Conservation (phyloP, 2,888 invertebrate genomes). For the Cryptosula pallasiana region DNA sequence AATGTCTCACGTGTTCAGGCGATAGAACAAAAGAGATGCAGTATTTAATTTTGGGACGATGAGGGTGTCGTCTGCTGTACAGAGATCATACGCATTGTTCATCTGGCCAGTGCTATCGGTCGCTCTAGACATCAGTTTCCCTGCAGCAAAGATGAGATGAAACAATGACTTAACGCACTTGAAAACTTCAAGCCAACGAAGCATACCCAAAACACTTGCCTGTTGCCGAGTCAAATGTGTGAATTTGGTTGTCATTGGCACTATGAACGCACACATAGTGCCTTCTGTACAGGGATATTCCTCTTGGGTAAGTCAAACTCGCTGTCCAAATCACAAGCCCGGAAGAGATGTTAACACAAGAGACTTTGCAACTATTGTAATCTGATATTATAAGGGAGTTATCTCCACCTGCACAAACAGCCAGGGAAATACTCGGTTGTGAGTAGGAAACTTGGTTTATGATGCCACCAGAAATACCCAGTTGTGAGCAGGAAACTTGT, state of each 20-base stretch:
- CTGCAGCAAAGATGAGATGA: no score
- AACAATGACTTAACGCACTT: no score
- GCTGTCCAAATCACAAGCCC: conserved; percentile 1
- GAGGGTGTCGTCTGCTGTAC: not conserved
- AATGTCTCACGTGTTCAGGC: not conserved
- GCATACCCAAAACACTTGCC: no score
- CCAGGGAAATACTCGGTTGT: not conserved
- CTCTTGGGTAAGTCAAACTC: not conserved
- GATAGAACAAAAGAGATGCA: not conserved
- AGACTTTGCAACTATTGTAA: not conserved
- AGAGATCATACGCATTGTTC: no score
- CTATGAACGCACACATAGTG: not conserved
- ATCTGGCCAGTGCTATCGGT: no score
- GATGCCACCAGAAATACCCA: not conserved
- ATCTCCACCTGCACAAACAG: not conserved
- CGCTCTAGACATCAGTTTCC: no score
- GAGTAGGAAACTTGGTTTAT: not conserved
- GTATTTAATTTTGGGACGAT: not conserved
- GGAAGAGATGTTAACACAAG: not conserved
- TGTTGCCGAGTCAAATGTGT: not conserved
- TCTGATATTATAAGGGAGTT: not conserved
- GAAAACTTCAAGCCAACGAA: no score
- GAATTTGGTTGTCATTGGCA: not conserved
- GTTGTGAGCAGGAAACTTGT: not conserved
- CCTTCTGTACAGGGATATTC: not conserved